A percentile compares a stretch with the other conserved stretches of the same genome.
Evolutionary conservation across 2,888 invertebrate species (phyloP).

Genomic region (Deilephila elpenor): DNA sequence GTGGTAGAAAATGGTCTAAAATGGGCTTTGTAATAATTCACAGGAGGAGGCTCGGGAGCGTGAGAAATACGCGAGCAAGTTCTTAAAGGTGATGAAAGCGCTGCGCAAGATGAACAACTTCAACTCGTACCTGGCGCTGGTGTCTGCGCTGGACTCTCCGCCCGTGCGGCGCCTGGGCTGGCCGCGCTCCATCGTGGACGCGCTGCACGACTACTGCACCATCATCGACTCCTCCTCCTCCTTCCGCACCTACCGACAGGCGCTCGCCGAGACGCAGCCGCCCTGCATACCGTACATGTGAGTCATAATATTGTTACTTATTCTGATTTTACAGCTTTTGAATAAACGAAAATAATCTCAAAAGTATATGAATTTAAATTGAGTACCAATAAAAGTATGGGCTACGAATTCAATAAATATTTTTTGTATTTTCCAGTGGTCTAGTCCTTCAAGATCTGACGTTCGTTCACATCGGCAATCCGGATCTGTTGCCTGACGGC

Average conservation of each 20-base stretch:
- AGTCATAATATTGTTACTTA: constrained; percentile 75
- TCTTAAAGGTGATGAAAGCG: constrained; percentile 99
- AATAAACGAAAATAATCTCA: too few relatives aligned
- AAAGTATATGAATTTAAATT: too few relatives aligned
- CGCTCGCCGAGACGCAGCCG: constrained; percentile 96
- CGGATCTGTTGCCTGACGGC: constrained; percentile 93
- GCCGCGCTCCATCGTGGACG: constrained; percentile 96
- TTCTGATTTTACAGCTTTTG: too few relatives aligned
- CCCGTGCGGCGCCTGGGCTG: constrained; percentile 96
- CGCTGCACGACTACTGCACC: constrained; percentile 96
- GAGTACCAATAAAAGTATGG: too few relatives aligned
- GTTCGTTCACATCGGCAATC: constrained; percentile 99
- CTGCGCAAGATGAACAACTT: constrained; percentile 98
- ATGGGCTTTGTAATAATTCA: neutral
- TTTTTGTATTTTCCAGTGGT: constrained; percentile 87
- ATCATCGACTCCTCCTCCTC: constrained; percentile 99
- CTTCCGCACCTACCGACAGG: constrained; percentile 97
- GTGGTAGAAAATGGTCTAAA: neutral
- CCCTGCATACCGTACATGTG: constrained; percentile 99
- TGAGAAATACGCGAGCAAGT: constrained; percentile 96
- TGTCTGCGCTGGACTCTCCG: constrained; percentile 98
- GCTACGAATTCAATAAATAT: neutral
- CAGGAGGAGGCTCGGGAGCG: constrained; percentile 95
- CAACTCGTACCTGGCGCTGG: constrained; percentile 98
- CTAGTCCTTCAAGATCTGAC: constrained; percentile 99